These are phyloP conservation scores for Pangasius larnaudii DNA, from an alignment of 2,797 vertebrate species.

Conservation along the genomic window DNA sequence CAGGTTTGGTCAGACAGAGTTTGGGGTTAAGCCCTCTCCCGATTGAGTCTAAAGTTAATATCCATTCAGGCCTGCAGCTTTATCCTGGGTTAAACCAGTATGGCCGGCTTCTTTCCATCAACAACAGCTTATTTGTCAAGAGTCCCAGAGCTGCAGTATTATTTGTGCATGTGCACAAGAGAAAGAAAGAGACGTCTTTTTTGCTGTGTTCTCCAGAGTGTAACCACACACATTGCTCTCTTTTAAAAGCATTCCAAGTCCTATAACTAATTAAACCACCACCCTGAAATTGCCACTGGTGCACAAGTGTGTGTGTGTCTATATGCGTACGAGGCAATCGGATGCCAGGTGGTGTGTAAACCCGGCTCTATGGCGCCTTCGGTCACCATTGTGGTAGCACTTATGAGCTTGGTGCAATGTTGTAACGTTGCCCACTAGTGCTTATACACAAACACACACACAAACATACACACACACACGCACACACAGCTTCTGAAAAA, in stretches of 20 bases:
- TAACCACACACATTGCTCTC: slow-evolving; percentile 35
- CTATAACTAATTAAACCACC: slow-evolving; percentile 34
- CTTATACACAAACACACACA: slow-evolving; percentile 12
- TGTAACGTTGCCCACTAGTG: slow-evolving; percentile 39
- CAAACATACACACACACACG: slow-evolving; percentile 35
- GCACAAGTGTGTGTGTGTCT: slow-evolving; percentile 43
- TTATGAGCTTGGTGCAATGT: slow-evolving; percentile 25
- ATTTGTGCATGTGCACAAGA: slow-evolving; percentile 39
- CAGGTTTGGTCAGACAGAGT: slow-evolving; percentile 60
- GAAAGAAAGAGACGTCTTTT: slow-evolving; percentile 13
- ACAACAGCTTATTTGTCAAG: slow-evolving; percentile 63
- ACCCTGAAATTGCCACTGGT: slow-evolving; percentile 37
- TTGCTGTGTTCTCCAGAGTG: slow-evolving; percentile 15
- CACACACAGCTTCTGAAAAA: slow-evolving; percentile 48
- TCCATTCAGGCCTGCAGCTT: slow-evolving; percentile 62
- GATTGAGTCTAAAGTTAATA: slow-evolving; percentile 74
- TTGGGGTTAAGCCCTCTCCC: slow-evolving; percentile 70
- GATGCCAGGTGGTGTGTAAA: slow-evolving; percentile 42
- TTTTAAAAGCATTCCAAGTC: slow-evolving; percentile 34
- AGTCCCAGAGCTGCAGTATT: slow-evolving; percentile 37
- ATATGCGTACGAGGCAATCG: slow-evolving; percentile 20
- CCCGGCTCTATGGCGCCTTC: slow-evolving; percentile 34
- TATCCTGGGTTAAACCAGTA: slow-evolving; percentile 72
- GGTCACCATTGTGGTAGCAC: slow-evolving; percentile 37
- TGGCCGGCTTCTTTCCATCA: slow-evolving; percentile 65